Evolutionary conservation across 92 coral and sea anemone genomes (phyloP), one percentile per base, ranked within the genome.

Genomic region (Hydrozoanthus gracilis): DNA sequence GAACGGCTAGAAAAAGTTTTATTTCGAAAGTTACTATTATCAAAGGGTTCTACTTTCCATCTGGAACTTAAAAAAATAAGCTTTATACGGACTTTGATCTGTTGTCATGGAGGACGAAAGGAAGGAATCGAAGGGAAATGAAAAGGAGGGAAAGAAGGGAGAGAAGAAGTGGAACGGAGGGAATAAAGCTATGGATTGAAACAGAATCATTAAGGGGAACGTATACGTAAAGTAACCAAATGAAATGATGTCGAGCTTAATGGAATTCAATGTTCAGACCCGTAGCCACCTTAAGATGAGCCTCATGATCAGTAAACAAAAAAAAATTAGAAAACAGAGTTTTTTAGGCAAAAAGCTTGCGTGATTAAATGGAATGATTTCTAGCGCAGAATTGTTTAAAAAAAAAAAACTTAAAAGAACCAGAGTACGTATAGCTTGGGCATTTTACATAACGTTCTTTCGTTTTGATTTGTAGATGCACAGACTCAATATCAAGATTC

Each of bases 401-500:
- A n/a, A 15, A 7, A 4, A 27, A n/a, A 14, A 27, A 62, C 6
- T 15, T 15, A 27, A 15, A 15, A 8, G 20, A 8, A 64, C 0
- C 20, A 64, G 20, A 64, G 69, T 17, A 13, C 39, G 39, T 27
- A 27, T 27, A 27, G 2, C 39, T 27, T 27, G 39, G 69, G 15
- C 5, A 3, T 4, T 8, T 15, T 10, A 4, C 17, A 7, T 72
- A 13, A 35, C 13, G 7, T 46, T 17, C 58, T 48, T 4, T 49
- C n/a, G 6, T 51, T 16, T 76, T n/a, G 4, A 48, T 15, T 79
- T 45, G 2, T 79, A 79, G 84, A 79, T 79, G 11, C 72, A 16
- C 62, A 79, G 45, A 20, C 84, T 18, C 9, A 56, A 12, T 62
- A 6, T 17, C 61, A 17, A 79, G 84, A 79, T 48, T 79, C 84